A percentile compares a stretch with the other conserved stretches of the same genome.
Conservation (phyloP, 2,113 vertebrate species). For the Erpornis zantholeuca region DNA sequence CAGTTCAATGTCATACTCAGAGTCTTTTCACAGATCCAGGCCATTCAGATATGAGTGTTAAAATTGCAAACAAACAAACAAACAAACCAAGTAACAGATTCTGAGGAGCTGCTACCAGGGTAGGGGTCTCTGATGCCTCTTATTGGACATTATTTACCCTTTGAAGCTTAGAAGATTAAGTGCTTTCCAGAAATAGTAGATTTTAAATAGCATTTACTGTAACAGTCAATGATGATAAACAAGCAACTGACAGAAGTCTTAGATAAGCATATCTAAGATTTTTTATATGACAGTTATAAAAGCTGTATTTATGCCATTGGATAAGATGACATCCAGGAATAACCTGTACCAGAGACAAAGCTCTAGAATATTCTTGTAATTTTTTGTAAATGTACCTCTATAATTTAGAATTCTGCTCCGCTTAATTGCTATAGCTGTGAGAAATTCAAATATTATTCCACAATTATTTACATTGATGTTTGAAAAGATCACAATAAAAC, state of each 20-base stretch:
- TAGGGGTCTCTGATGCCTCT: accelerated
- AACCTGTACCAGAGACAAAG: not conserved
- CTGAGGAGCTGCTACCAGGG: not conserved
- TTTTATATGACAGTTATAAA: not conserved
- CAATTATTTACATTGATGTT: not conserved
- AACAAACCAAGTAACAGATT: not conserved
- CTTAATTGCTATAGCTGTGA: not conserved
- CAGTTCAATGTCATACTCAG: not conserved
- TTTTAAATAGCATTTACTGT: conserved; percentile 3
- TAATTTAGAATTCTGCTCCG: not conserved
- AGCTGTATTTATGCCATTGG: not conserved
- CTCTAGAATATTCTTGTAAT: not conserved
- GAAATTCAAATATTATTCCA: not conserved
- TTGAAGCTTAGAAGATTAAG: not conserved
- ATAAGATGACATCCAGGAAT: not conserved
- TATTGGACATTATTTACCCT: not conserved
- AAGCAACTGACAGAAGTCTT: not conserved
- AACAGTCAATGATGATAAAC: not conserved
- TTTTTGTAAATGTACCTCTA: not conserved
- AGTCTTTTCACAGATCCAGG: not conserved
- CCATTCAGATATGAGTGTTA: not conserved
- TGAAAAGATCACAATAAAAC: conserved; percentile 12
- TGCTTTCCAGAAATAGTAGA: not conserved
- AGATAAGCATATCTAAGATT: not conserved
- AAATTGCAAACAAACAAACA: not conserved